A percentile compares a stretch with the other conserved stretches of the same genome.
phyloP scores from a whole-genome alignment of 2,888 invertebrate species.

The Nephrotoma flavescens region DNA sequence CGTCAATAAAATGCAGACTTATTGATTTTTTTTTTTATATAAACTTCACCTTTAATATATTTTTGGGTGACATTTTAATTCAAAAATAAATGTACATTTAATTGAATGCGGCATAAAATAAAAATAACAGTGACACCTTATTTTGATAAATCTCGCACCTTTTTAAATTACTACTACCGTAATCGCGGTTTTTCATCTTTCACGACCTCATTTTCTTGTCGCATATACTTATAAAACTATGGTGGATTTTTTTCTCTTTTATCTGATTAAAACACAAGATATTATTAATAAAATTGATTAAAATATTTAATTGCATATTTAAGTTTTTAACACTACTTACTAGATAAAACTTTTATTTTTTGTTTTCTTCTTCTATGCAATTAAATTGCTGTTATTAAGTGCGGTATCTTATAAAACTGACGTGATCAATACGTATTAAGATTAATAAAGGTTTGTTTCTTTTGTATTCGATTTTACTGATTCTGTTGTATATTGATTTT shows the following conservation, averaged over 20 bases:
- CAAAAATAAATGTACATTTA: neutral
- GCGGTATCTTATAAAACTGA: neutral
- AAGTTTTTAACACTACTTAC: neutral
- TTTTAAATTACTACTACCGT: neutral
- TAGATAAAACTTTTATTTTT: neutral
- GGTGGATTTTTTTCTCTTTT: neutral
- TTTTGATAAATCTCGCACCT: neutral
- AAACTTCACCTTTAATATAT: neutral
- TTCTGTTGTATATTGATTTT: neutral
- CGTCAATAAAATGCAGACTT: neutral
- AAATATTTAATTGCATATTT: neutral
- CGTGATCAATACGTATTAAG: neutral
- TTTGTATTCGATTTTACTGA: neutral
- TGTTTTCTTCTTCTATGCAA: neutral
- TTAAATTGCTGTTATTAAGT: neutral
- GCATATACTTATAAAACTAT: neutral
- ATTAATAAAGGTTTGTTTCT: neutral
- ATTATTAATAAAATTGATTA: neutral
- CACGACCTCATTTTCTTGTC: neutral
- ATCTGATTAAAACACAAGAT: neutral
- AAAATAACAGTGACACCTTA: neutral
- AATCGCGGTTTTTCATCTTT: neutral
- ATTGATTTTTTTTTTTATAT: neutral
- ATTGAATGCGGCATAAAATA: neutral
- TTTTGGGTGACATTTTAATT: neutral